These are phyloP conservation scores for Aethina tumida DNA, from an alignment of 1,140 invertebrate genomes.

Conservation along the genomic window DNA sequence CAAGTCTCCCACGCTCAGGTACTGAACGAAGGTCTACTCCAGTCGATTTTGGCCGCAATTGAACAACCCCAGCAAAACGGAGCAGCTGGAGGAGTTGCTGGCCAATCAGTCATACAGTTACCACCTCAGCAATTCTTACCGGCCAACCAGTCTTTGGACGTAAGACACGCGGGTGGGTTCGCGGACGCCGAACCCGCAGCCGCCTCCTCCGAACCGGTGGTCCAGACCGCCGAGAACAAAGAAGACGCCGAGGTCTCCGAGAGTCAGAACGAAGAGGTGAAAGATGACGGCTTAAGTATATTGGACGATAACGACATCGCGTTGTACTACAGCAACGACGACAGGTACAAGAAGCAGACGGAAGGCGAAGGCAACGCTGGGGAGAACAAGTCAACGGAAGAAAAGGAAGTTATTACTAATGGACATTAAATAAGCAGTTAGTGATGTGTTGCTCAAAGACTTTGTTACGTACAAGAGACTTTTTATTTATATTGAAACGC, in stretches of 20 bases:
- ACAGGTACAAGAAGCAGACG: conserved; percentile 9
- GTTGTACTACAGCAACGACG: conserved; percentile 39
- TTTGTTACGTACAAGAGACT: too few species aligned
- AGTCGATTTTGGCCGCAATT: conserved; percentile 65
- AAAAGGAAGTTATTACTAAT: too few species aligned
- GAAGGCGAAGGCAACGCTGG: too few species aligned
- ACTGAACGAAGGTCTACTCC: conserved; percentile 62
- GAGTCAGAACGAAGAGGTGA: conserved; percentile 7
- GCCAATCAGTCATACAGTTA: conserved; percentile 17
- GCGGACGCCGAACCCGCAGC: conserved; percentile 13
- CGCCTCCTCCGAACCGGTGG: conserved; percentile 14
- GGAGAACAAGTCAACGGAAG: conserved; percentile 2
- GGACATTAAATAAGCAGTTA: too few species aligned
- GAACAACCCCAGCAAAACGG: conserved; percentile 43
- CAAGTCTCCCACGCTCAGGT: conserved; percentile 58
- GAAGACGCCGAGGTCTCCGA: conserved; percentile 5
- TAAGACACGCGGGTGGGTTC: conserved; percentile 7
- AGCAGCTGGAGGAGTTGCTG: conserved; percentile 2
- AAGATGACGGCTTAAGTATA: conserved; percentile 27
- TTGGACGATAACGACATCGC: conserved; percentile 44
- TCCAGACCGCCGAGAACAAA: conserved; percentile 16
- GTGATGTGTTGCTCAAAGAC: too few species aligned
- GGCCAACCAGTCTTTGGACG: conserved; percentile 21
- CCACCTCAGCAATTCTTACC: too few species aligned
- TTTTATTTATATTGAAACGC: too few species aligned